Conservation (phyloP, 1,140 invertebrate genomes). For the Drosophila athabasca region DNA sequence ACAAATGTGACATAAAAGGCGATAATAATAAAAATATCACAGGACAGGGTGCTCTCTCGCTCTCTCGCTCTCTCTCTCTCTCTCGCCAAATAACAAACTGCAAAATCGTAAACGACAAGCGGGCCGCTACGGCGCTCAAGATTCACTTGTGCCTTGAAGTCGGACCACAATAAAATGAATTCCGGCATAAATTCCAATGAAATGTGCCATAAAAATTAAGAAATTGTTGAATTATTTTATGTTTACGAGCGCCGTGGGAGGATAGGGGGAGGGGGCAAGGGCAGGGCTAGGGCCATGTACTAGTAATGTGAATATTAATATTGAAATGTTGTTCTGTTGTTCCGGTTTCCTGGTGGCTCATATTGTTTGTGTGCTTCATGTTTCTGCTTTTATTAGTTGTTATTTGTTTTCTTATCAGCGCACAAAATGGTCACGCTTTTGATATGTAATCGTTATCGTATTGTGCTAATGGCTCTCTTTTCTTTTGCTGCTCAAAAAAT, state of each 20-base stretch:
- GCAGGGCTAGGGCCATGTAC: too few species aligned
- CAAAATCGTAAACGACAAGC: conserved; percentile 78
- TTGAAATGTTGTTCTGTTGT: conserved; percentile 38
- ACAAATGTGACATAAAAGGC: conserved; percentile 81
- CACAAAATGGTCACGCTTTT: conserved; percentile 69
- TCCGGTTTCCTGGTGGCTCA: conserved; percentile 21
- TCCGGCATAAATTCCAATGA: conserved; percentile 59
- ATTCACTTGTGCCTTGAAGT: conserved; percentile 56
- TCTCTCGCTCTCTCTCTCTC: conserved; percentile 1
- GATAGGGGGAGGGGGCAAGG: not conserved
- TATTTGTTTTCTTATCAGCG: conserved; percentile 61
- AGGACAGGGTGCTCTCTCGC: conserved; percentile 17
- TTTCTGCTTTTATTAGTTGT: conserved; percentile 43
- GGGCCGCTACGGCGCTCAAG: conserved; percentile 54
- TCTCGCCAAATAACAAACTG: conserved; percentile 71
- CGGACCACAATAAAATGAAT: conserved; percentile 52
- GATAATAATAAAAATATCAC: conserved; percentile 82
- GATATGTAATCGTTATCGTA: conserved; percentile 41
- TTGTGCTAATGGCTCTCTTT: conserved; percentile 63
- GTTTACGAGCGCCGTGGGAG: conserved; percentile 45
- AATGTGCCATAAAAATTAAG: conserved; percentile 77
- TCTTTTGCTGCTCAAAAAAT: conserved; percentile 67
- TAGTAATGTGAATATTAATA: conserved; percentile 62
- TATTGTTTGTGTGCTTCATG: conserved; percentile 23
- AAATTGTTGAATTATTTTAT: conserved; percentile 80